A percentile compares a stretch with the other conserved stretches of the same genome.
These are phyloP conservation scores for Albula glossodonta DNA, from an alignment of 2,113 vertebrate species.

Conservation along the genomic window DNA sequence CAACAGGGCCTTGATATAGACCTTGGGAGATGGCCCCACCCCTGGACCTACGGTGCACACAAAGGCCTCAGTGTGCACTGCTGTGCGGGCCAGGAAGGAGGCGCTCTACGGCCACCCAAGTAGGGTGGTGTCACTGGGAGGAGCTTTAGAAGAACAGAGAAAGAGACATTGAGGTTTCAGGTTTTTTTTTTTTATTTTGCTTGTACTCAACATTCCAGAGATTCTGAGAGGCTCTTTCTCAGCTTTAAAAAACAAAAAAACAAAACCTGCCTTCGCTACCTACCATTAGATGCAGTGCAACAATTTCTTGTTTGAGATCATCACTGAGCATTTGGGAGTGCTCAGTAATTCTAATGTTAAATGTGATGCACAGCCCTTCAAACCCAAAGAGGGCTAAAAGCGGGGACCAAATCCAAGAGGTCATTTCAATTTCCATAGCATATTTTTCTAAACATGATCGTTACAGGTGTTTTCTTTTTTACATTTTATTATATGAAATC, in stretches of 20 bases:
- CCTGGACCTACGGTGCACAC: neutral
- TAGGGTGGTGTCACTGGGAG: too few relatives aligned
- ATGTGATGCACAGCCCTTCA: slow-evolving; percentile 29
- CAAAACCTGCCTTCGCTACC: slow-evolving; percentile 24
- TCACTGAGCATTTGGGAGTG: neutral
- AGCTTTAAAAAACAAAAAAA: neutral
- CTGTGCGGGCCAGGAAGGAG: neutral
- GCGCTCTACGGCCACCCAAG: neutral
- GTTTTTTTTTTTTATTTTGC: neutral
- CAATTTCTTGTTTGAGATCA: neutral
- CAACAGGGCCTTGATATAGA: neutral
- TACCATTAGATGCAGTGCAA: slow-evolving; percentile 17
- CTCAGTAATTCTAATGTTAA: neutral
- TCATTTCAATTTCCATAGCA: slow-evolving; percentile 17
- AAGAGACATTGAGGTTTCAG: neutral
- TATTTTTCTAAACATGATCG: slow-evolving; percentile 36
- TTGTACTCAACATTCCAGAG: slow-evolving; percentile 27
- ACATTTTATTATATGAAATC: slow-evolving; percentile 1
- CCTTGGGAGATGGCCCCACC: neutral
- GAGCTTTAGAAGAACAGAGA: neutral
- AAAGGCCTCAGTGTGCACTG: neutral
- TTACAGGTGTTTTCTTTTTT: slow-evolving; percentile 11
- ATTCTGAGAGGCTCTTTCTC: slow-evolving; percentile 10
- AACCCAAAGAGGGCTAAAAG: slow-evolving; percentile 23
- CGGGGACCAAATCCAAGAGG: slow-evolving; percentile 34